Conservation (phyloP, 92 coral and sea anemone genomes). For the Palythoa heliodiscus region DNA sequence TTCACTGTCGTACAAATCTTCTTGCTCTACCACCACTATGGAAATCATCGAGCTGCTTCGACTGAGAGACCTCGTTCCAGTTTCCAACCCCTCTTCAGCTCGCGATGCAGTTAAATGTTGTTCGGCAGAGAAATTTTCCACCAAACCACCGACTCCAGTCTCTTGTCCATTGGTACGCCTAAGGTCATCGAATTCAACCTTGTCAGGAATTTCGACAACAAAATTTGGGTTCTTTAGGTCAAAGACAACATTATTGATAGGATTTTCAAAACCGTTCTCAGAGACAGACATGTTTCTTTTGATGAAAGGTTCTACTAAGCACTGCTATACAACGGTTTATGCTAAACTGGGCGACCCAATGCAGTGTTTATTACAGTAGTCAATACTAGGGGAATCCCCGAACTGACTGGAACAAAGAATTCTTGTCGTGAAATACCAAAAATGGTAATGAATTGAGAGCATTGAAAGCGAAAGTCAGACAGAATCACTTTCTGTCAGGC, state of each 20-base stretch:
- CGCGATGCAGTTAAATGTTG: neutral
- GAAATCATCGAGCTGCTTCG: slow-evolving; percentile 49
- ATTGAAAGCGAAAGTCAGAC: neutral
- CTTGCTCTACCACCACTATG: slow-evolving; percentile 34
- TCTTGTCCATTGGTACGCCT: neutral
- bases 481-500: neutral
- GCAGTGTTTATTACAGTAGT: neutral
- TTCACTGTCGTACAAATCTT: slow-evolving; percentile 47
- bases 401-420: neutral
- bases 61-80: neutral
- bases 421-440: neutral
- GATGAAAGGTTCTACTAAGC: neutral
- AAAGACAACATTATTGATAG: neutral
- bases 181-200: neutral
- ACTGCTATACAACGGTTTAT: neutral
- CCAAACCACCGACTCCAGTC: neutral
- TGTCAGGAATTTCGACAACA: neutral
- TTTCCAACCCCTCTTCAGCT: neutral
- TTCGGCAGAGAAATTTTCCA: neutral
- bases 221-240: neutral
- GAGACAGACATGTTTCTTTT: slow-evolving; percentile 15
- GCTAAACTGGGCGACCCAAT: too few relatives aligned
- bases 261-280: slow-evolving; percentile 19
- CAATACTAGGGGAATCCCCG: slow-evolving; percentile 12
- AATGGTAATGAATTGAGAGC: neutral